Percentiles rank a stretch among this genome's conserved stretches.
phyloP scores from a whole-genome alignment of 1,140 invertebrate species.

The Wasmannia auropunctata region DNA sequence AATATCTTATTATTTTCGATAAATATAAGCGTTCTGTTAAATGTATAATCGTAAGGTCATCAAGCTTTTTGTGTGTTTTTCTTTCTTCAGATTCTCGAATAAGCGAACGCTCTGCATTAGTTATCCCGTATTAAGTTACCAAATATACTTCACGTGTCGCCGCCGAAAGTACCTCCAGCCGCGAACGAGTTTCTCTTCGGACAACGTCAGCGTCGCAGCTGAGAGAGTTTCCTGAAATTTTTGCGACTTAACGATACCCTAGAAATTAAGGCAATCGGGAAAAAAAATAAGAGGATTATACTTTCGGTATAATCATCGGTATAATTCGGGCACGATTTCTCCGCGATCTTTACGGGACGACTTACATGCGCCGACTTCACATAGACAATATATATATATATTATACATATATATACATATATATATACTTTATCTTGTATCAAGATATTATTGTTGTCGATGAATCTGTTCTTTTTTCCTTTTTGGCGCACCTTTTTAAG shows the following conservation, averaged over 20 bases:
- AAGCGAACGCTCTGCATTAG: background rate
- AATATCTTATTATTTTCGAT: slow-evolving; percentile 44
- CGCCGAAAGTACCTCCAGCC: slow-evolving; percentile 13
- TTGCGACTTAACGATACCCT: slow-evolving; percentile 33
- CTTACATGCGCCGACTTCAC: slow-evolving; percentile 51
- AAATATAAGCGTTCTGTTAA: slow-evolving; percentile 60
- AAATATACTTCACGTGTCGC: slow-evolving; percentile 23
- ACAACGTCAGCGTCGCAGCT: background rate
- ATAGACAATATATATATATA: slow-evolving; percentile 44
- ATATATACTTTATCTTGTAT: slow-evolving; percentile 39
- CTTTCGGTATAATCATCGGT: slow-evolving; percentile 1
- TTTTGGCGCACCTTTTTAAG: slow-evolving; percentile 59
- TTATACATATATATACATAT: background rate
- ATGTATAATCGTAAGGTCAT: slow-evolving; percentile 44
- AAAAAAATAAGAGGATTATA: background rate
- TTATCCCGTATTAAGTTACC: slow-evolving; percentile 11
- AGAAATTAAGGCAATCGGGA: slow-evolving; percentile 30
- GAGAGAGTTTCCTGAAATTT: background rate
- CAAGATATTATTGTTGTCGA: slow-evolving; percentile 37
- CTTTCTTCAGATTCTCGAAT: slow-evolving; percentile 13
- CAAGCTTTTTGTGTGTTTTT: slow-evolving; percentile 12
- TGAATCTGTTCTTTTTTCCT: slow-evolving; percentile 44
- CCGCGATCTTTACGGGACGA: slow-evolving; percentile 46
- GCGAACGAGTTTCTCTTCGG: slow-evolving; percentile 1
- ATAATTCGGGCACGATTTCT: slow-evolving; percentile 42